A percentile compares a stretch with the other conserved stretches of the same genome.
These are phyloP conservation scores for Allolobophora icterica DNA, from an alignment of 2,888 invertebrate genomes.

Conservation along the genomic window DNA sequence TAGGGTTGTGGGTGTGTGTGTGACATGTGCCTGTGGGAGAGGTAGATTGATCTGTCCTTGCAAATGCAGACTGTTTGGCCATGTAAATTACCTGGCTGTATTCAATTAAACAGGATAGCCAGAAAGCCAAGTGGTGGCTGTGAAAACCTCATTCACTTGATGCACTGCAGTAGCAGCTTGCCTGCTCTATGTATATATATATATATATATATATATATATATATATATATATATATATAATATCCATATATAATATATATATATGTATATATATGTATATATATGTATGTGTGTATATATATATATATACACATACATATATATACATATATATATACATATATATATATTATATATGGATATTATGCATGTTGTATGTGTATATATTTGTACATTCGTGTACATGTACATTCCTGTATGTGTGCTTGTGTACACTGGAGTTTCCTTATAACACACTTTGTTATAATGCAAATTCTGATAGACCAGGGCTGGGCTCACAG, in stretches of 20 bases:
- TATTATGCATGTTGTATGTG: not conserved
- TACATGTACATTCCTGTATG: not conserved
- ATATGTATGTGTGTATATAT: too few species aligned
- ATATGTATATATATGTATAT: not conserved
- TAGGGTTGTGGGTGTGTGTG: not conserved
- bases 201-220: too few species aligned
- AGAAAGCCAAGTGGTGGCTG: not conserved
- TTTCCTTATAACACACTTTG: not conserved
- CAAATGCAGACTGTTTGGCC: not conserved
- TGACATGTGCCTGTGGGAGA: not conserved
- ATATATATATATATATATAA: too few species aligned
- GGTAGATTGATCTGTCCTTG: not conserved
- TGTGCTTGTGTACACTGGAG: not conserved
- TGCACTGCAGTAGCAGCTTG: not conserved
- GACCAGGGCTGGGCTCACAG: not conserved
- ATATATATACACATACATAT: not conserved
- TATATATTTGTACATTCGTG: not conserved
- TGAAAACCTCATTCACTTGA: not conserved
- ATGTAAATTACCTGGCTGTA: slow-evolving; percentile 17
- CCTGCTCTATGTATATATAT: not conserved
- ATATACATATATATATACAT: not conserved
- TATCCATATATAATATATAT: too few species aligned
- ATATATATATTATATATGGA: too few species aligned
- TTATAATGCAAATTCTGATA: not conserved
- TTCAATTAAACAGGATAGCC: not conserved